Conservation (phyloP, 2,888 invertebrate genomes). For the Athrips mouffetella region DNA sequence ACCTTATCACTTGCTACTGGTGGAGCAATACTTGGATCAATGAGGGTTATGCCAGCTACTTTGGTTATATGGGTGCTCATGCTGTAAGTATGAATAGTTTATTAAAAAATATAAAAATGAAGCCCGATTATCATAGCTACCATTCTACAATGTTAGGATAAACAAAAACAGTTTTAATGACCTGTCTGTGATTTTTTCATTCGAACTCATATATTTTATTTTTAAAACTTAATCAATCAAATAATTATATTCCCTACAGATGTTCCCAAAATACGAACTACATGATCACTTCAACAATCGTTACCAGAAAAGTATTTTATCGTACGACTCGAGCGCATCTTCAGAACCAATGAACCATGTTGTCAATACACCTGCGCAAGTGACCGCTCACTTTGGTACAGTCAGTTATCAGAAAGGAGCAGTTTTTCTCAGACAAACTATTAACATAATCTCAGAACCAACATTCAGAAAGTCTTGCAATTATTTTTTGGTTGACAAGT, state of each 20-base stretch:
- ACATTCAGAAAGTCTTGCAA: constrained; percentile 51
- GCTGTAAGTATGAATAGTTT: neutral
- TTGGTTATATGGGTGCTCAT: constrained; percentile 78
- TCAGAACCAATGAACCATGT: constrained; percentile 78
- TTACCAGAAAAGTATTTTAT: constrained; percentile 81
- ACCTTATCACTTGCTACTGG: constrained; percentile 84
- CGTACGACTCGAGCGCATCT: constrained; percentile 53
- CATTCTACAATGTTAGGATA: no score
- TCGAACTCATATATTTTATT: no score
- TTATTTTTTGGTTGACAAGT: constrained; percentile 71
- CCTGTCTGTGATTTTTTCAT: no score
- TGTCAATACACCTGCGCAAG: constrained; percentile 80
- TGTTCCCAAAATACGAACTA: constrained; percentile 80
- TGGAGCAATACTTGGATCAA: constrained; percentile 87
- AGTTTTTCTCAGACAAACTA: constrained; percentile 61
- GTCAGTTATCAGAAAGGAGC: constrained; percentile 84
- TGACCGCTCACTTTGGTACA: constrained; percentile 81
- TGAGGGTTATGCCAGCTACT: constrained; percentile 85
- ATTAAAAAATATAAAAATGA: no score
- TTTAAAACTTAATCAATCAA: no score
- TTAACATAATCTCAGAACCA: constrained; percentile 51
- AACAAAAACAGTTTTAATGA: neutral
- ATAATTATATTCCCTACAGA: no score
- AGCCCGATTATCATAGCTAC: no score
- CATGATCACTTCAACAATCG: constrained; percentile 85